Conservation (phyloP, 2,888 invertebrate species). For the Lycia hirtaria region DNA sequence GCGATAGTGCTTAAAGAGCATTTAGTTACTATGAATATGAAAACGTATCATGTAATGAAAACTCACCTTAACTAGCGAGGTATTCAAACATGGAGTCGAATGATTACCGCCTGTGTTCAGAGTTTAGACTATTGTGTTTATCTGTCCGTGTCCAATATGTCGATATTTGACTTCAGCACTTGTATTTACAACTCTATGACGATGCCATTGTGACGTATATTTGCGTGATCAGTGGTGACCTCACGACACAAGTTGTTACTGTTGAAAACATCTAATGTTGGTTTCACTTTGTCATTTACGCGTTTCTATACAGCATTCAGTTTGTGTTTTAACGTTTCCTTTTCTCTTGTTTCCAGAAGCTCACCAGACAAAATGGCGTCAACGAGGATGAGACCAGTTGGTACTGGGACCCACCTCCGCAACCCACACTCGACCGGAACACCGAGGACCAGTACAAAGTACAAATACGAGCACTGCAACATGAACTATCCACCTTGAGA, state of each 20-base stretch:
- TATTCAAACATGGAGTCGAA: constrained; percentile 2
- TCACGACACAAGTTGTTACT: neutral
- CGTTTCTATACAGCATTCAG: neutral
- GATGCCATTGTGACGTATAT: constrained; percentile 11
- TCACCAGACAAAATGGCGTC: constrained; percentile 73
- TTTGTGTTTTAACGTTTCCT: neutral
- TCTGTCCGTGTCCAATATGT: constrained; percentile 2
- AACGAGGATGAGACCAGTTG: constrained; percentile 80
- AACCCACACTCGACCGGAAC: constrained; percentile 50
- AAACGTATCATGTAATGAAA: neutral
- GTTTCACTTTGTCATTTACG: neutral
- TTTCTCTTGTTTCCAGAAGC: constrained; percentile 71
- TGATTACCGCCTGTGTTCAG: constrained; percentile 21
- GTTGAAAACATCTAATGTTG: neutral
- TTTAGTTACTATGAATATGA: neutral
- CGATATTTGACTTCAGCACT: constrained; percentile 20
- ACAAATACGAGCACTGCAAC: constrained; percentile 70
- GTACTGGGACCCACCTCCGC: constrained; percentile 82
- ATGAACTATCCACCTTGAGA: constrained; percentile 73
- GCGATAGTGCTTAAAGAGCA: too few relatives aligned
- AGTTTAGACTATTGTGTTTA: constrained; percentile 15
- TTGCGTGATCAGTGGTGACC: constrained; percentile 1
- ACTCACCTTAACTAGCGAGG: neutral
- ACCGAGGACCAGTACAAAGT: constrained; percentile 62
- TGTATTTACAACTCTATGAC: constrained; percentile 18